Percentiles rank a stretch among this genome's conserved stretches.
These are phyloP conservation scores for Leucophora obtusa DNA, from an alignment of 2,888 invertebrate genomes.

Conservation along the genomic window DNA sequence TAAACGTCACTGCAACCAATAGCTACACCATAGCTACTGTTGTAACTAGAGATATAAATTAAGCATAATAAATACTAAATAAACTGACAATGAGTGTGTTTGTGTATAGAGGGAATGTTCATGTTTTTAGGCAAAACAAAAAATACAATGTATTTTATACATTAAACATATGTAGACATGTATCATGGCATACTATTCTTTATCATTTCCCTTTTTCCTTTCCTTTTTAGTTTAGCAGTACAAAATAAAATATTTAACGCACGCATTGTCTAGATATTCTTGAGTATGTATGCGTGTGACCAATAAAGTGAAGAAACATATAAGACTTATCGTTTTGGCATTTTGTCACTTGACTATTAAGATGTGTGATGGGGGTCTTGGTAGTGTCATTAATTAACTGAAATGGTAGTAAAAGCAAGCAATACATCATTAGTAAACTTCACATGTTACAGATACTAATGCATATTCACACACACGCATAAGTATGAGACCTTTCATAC, in stretches of 20 bases:
- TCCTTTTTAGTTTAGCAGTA: neutral
- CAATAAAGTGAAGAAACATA: neutral
- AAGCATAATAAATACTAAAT: slow-evolving; percentile 10
- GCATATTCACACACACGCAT: neutral
- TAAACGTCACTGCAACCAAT: neutral
- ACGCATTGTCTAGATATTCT: slow-evolving; percentile 21
- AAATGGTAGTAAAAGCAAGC: slow-evolving; percentile 44
- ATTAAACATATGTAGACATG: neutral
- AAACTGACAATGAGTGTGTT: neutral
- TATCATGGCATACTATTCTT: neutral
- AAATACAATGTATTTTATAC: neutral
- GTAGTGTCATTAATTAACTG: slow-evolving; percentile 50
- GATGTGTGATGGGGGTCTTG: slow-evolving; percentile 37
- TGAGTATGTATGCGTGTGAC: slow-evolving; percentile 5
- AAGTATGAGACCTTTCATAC: no score
- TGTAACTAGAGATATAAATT: slow-evolving; percentile 24
- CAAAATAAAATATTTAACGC: slow-evolving; percentile 38
- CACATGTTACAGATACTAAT: slow-evolving; percentile 31
- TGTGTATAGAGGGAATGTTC: no score
- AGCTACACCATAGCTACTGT: neutral
- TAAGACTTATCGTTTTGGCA: slow-evolving; percentile 18
- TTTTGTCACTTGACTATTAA: slow-evolving; percentile 37
- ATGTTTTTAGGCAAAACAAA: neutral
- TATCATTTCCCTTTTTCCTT: slow-evolving; percentile 1
- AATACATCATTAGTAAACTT: slow-evolving; percentile 48